phyloP scores from a whole-genome alignment of 2,888 invertebrate species.

The Caradrina clavipalpis region DNA sequence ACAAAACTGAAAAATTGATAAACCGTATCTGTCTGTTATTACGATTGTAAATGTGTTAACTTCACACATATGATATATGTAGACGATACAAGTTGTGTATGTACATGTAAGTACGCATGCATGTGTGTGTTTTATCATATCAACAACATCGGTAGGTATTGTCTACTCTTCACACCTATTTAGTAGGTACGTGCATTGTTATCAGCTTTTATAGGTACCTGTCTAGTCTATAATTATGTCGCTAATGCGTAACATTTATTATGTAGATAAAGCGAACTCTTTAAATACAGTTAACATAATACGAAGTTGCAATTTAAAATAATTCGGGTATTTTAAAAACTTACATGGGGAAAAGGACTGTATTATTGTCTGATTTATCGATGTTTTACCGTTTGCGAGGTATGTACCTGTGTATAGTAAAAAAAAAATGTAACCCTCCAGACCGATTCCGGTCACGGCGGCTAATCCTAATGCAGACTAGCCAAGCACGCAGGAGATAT shows the following conservation, averaged over 20 bases:
- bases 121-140: slow-evolving; percentile 46
- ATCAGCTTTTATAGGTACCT: slow-evolving; percentile 40
- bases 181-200: slow-evolving; percentile 33
- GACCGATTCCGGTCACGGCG: too few relatives aligned
- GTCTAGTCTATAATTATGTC: slow-evolving; percentile 45
- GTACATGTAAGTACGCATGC: background rate
- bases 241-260: slow-evolving; percentile 28
- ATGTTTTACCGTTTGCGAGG: too few relatives aligned
- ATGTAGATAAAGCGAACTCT: slow-evolving; percentile 10
- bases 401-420: too few relatives aligned
- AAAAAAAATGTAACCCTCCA: too few relatives aligned
- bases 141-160: slow-evolving; percentile 32
- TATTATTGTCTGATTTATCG: too few relatives aligned
- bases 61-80: slow-evolving; percentile 8
- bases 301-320: slow-evolving; percentile 14
- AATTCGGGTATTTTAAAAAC: slow-evolving; percentile 21
- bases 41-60: slow-evolving; percentile 4
- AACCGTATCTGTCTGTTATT: slow-evolving; percentile 25
- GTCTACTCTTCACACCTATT: slow-evolving; percentile 39
- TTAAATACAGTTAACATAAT: background rate
- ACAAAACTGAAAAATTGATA: slow-evolving; percentile 7
- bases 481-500: too few relatives aligned
- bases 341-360: slow-evolving; percentile 2
- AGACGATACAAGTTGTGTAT: background rate
- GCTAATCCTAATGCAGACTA: too few relatives aligned